Evolutionary conservation across 2,797 vertebrate genomes (phyloP).

Genomic region (Falco rusticolus): DNA sequence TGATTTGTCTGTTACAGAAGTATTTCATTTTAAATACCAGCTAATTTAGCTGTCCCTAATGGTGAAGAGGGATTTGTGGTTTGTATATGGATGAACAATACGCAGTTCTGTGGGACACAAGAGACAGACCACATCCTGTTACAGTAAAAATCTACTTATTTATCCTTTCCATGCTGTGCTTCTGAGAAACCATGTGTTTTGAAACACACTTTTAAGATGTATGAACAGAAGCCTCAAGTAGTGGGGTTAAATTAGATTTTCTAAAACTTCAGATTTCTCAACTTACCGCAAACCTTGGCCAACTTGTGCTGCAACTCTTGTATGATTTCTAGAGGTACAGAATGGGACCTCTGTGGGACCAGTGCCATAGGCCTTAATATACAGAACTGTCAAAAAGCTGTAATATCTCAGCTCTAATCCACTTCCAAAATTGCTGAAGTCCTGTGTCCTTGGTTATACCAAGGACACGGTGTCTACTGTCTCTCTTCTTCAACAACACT

Average conservation of each 20-base stretch:
- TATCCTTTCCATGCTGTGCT: neutral
- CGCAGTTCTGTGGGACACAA: neutral
- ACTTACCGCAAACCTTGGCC: neutral
- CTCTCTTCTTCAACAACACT: neutral
- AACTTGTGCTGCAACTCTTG: neutral
- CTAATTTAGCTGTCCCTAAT: neutral
- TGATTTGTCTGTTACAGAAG: neutral
- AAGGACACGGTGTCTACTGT: neutral
- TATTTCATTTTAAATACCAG: neutral
- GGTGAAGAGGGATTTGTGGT: neutral
- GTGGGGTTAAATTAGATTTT: neutral
- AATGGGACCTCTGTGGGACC: neutral
- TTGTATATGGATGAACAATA: neutral
- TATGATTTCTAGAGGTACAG: neutral
- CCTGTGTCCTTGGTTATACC: neutral
- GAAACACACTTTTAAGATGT: neutral
- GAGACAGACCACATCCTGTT: neutral
- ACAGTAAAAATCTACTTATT: neutral
- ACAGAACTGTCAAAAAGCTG: neutral
- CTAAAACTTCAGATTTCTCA: neutral
- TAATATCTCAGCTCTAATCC: neutral
- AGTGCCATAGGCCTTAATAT: neutral
- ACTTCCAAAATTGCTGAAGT: neutral
- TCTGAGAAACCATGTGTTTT: neutral
- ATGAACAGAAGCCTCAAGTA: neutral